These are phyloP conservation scores for Ptilorrhoa leucosticta DNA, from an alignment of 2,113 vertebrate species.

Conservation along the genomic window DNA sequence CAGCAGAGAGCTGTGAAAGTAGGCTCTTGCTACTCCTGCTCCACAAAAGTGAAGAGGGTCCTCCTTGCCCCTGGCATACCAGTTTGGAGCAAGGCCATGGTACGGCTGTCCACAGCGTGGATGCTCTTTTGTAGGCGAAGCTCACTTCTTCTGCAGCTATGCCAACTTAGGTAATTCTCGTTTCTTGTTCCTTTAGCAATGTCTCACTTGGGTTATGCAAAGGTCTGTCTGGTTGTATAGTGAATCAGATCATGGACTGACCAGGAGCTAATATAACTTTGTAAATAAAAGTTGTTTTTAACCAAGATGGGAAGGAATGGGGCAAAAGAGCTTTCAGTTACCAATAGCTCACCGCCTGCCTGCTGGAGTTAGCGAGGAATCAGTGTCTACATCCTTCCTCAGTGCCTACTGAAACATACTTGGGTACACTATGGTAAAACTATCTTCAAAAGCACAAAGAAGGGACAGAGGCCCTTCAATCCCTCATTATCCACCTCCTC, in stretches of 20 bases:
- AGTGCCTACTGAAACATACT: background rate
- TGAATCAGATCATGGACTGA: background rate
- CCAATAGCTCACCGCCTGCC: background rate
- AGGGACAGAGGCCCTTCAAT: background rate
- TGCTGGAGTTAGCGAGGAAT: background rate
- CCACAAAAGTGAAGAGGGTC: background rate
- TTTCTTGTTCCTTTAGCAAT: background rate
- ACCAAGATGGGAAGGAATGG: background rate
- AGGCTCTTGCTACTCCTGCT: background rate
- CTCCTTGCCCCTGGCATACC: background rate
- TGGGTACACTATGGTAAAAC: background rate
- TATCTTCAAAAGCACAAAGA: background rate
- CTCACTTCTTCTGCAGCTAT: background rate
- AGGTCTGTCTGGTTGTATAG: background rate
- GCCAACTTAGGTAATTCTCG: background rate
- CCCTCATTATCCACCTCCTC: background rate
- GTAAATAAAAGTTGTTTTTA: background rate
- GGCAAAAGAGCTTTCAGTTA: background rate
- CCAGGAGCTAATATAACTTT: background rate
- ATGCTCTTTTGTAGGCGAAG: background rate
- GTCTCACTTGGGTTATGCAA: background rate
- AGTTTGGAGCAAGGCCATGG: background rate
- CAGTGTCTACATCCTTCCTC: background rate
- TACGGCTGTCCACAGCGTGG: rapidly evolving
- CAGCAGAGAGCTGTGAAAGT: background rate